These are phyloP conservation scores for Microctenopoma steveboyesi DNA, from an alignment of 2,797 vertebrate species.

Conservation along the genomic window DNA sequence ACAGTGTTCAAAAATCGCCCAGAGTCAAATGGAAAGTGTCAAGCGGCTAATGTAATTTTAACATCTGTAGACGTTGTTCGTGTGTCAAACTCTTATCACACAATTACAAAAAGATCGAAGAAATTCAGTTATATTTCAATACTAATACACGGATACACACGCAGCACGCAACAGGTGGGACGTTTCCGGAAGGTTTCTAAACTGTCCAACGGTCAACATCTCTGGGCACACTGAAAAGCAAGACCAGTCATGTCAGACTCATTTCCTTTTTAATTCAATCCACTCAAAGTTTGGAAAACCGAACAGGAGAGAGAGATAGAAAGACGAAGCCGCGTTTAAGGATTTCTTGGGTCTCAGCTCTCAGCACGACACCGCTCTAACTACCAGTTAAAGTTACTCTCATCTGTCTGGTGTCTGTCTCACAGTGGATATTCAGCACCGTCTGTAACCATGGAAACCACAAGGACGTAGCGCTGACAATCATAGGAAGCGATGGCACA, in stretches of 20 bases:
- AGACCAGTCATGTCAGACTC: constrained; percentile 7
- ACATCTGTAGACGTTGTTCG: constrained; percentile 3
- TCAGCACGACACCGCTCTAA: constrained; percentile 46
- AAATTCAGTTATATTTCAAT: neutral
- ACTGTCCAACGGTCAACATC: neutral
- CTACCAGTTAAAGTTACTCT: constrained; percentile 50
- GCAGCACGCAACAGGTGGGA: neutral
- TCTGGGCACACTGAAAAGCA: neutral
- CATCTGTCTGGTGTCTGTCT: constrained; percentile 55
- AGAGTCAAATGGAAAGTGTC: constrained; percentile 13
- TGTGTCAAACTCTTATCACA: constrained; percentile 5
- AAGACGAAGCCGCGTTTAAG: constrained; percentile 19
- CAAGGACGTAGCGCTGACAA: constrained; percentile 51
- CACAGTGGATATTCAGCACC: constrained; percentile 51
- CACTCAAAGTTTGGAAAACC: constrained; percentile 17
- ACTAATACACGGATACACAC: neutral
- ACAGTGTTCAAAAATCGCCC: constrained; percentile 6
- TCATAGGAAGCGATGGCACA: constrained; percentile 32
- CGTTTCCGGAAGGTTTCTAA: constrained; percentile 21
- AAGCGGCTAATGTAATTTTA: constrained; percentile 19
- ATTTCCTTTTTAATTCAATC: constrained; percentile 21
- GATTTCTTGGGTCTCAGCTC: constrained; percentile 42
- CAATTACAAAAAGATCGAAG: neutral
- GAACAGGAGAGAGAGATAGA: constrained; percentile 10
- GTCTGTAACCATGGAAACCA: constrained; percentile 83